These are phyloP conservation scores for Agonopterix alstromeriana DNA, from an alignment of 2,888 invertebrate genomes.

Conservation along the genomic window DNA sequence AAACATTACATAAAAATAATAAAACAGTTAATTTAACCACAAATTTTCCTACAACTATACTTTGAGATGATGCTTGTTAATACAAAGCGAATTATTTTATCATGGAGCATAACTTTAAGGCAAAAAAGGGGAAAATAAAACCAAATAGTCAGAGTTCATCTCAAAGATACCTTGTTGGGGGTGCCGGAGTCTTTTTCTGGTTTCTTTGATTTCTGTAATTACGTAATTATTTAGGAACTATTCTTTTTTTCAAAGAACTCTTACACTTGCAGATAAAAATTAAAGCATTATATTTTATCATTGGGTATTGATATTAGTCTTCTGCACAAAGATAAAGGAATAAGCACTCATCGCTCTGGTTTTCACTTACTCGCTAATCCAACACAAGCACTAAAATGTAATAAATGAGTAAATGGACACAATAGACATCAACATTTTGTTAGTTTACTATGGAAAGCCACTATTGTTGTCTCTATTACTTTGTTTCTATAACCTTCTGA, in stretches of 20 bases:
- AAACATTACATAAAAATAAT: slow-evolving; percentile 15
- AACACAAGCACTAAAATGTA: background rate
- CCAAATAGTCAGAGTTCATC: slow-evolving; percentile 24
- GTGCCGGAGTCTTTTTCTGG: slow-evolving; percentile 82
- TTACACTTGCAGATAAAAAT: too few relatives aligned
- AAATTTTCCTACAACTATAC: slow-evolving; percentile 23
- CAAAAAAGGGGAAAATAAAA: slow-evolving; percentile 19
- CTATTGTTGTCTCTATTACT: background rate
- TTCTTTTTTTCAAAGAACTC: too few relatives aligned
- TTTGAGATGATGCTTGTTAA: slow-evolving; percentile 41
- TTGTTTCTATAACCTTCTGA: too few relatives aligned
- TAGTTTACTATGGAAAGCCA: background rate
- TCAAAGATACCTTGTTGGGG: slow-evolving; percentile 81
- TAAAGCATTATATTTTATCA: too few relatives aligned
- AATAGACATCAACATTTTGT: background rate
- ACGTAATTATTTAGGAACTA: slow-evolving; percentile 20
- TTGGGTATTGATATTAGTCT: too few relatives aligned
- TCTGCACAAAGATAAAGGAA: too few relatives aligned
- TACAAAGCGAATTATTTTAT: slow-evolving; percentile 14
- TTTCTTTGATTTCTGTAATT: slow-evolving; percentile 88
- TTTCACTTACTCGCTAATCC: too few relatives aligned
- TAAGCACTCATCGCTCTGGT: too few relatives aligned
- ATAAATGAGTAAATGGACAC: background rate
- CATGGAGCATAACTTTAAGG: slow-evolving; percentile 23
- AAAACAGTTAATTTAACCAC: slow-evolving; percentile 28